Conservation (phyloP, 1,140 invertebrate species). For the Zaprionus taronus region DNA sequence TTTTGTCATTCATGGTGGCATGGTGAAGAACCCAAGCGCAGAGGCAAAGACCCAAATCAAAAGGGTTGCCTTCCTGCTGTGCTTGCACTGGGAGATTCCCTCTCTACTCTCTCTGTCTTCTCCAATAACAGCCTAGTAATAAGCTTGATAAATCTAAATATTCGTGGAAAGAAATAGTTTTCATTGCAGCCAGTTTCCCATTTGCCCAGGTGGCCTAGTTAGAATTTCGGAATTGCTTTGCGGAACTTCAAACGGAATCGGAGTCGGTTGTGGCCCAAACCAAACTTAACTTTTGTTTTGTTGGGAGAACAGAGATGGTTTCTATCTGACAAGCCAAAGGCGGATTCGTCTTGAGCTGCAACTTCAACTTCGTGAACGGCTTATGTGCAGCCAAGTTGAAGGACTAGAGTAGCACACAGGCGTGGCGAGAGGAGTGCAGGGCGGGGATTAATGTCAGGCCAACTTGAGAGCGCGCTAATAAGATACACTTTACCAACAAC, state of each 20-base stretch:
- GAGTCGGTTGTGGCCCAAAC: neutral
- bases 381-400: constrained; percentile 76
- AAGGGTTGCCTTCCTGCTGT: constrained; percentile 43
- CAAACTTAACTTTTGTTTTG: neutral
- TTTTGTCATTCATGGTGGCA: constrained; percentile 27
- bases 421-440: neutral
- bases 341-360: too few relatives aligned
- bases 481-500: constrained; percentile 52
- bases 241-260: neutral
- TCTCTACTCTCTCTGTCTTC: constrained; percentile 15
- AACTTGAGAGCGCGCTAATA: constrained; percentile 72
- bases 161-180: constrained; percentile 60
- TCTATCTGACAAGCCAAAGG: constrained; percentile 21
- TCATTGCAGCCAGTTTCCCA: constrained; percentile 68
- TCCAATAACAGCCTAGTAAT: constrained; percentile 68
- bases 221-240: neutral
- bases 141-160: constrained; percentile 69
- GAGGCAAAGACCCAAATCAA: constrained; percentile 19
- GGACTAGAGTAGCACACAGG: neutral
- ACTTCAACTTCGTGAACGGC: constrained; percentile 31
- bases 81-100: neutral
- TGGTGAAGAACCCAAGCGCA: constrained; percentile 27
- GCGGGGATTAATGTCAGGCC: constrained; percentile 67
- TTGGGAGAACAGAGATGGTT: neutral
- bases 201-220: neutral